Conservation (phyloP, 35 echinoderm and acorn worm genomes). For the Acanthaster planci region DNA sequence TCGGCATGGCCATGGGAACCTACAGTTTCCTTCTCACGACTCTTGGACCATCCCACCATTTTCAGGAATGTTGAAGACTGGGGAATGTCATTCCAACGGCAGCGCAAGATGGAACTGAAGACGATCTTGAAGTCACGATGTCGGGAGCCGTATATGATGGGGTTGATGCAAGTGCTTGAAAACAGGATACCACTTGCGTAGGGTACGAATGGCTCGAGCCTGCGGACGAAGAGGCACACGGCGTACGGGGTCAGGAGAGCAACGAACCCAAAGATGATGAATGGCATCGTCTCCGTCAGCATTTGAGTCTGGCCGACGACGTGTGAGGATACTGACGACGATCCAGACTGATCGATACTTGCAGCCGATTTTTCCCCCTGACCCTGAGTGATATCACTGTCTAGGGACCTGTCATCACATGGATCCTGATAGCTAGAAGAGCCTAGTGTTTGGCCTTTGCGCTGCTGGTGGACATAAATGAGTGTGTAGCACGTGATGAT, state of each 20-base stretch:
- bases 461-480: too few species aligned
- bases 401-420: too few species aligned
- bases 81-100: constrained; percentile 59
- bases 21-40: too few species aligned
- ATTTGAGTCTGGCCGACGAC: neutral
- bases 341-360: neutral
- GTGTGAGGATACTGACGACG: neutral
- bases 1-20: too few species aligned
- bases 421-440: too few species aligned
- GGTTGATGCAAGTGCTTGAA: constrained; percentile 57
- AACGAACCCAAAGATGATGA: constrained; percentile 49
- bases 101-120: constrained; percentile 41
- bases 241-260: constrained; percentile 44
- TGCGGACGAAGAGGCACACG: constrained; percentile 18
- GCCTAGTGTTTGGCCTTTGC: too few species aligned
- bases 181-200: constrained; percentile 27
- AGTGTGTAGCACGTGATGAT: constrained; percentile 60
- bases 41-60: too few species aligned
- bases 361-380: too few species aligned
- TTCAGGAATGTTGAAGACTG: constrained; percentile 25
- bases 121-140: constrained; percentile 69
- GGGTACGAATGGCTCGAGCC: neutral
- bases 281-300: constrained; percentile 66
- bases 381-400: too few species aligned
- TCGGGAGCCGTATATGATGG: constrained; percentile 55